These are phyloP conservation scores for Chaetodon trifasciatus DNA, from an alignment of 2,797 vertebrate genomes.

Conservation along the genomic window DNA sequence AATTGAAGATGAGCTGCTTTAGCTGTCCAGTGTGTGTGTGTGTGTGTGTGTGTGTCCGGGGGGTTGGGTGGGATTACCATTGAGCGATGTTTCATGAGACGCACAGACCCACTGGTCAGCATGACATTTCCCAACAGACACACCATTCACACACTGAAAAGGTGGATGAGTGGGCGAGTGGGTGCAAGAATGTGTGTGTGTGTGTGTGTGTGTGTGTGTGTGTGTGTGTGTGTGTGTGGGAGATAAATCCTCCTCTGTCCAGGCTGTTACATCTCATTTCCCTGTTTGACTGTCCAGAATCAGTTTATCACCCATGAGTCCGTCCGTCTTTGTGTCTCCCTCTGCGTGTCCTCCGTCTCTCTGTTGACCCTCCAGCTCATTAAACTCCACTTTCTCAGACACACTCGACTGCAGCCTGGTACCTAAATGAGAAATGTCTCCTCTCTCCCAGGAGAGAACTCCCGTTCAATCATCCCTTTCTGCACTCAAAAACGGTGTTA, in stretches of 20 bases:
- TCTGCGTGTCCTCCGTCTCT: conserved; percentile 18
- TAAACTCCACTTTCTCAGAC: conserved; percentile 51
- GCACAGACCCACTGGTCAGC: conserved; percentile 60
- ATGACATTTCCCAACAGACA: conserved; percentile 78
- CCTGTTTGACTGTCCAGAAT: conserved; percentile 28
- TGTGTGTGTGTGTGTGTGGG: conserved; percentile 24
- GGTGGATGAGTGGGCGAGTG: conserved; percentile 22
- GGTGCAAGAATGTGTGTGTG: conserved; percentile 2
- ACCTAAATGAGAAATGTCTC: conserved; percentile 35
- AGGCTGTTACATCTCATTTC: conserved; percentile 39
- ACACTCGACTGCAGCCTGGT: neutral
- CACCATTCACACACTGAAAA: conserved; percentile 67
- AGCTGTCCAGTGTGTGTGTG: conserved; percentile 29
- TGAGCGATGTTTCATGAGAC: conserved; percentile 41
- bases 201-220: conserved; percentile 22
- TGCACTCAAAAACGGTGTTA: neutral
- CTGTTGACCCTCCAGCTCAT: conserved; percentile 48
- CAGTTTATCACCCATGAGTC: conserved; percentile 11
- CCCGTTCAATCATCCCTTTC: neutral
- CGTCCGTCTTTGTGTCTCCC: conserved; percentile 14
- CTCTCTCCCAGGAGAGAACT: neutral
- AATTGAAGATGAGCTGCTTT: conserved; percentile 70
- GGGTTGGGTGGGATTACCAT: conserved; percentile 67
- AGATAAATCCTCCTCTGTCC: conserved; percentile 42
- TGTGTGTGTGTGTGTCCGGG: conserved; percentile 28